These are phyloP conservation scores for Trissoscelio sp. DNA, from an alignment of 2,888 invertebrate species.

Conservation along the genomic window DNA sequence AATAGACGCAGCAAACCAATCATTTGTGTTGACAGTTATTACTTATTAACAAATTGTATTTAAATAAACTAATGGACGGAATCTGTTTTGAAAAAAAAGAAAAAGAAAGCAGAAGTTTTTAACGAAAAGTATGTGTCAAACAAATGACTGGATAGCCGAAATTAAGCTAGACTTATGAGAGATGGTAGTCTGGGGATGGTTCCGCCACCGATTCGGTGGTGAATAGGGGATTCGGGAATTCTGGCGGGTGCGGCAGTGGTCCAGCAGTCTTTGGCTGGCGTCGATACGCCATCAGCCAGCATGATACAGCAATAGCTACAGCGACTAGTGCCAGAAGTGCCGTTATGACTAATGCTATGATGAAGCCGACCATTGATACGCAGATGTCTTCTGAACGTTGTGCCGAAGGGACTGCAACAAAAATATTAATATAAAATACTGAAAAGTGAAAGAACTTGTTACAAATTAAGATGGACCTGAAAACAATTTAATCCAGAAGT, in stretches of 20 bases:
- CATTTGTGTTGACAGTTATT: conserved; percentile 2
- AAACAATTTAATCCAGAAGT: too few species aligned
- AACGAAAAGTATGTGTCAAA: background rate
- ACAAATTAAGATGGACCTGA: too few species aligned
- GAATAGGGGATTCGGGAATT: conserved; percentile 97
- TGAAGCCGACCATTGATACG: conserved; percentile 96
- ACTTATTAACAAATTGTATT: background rate
- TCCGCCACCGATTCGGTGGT: conserved; percentile 92
- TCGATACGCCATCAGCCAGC: conserved; percentile 97
- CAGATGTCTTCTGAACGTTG: conserved; percentile 92
- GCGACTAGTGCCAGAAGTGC: conserved; percentile 95
- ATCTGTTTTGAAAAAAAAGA: background rate
- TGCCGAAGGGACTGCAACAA: conserved; percentile 83
- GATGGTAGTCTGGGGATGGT: conserved; percentile 91
- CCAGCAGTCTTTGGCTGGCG: conserved; percentile 94
- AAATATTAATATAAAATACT: background rate
- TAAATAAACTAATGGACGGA: conserved; percentile 37
- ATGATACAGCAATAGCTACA: conserved; percentile 96
- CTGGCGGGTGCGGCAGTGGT: conserved; percentile 96
- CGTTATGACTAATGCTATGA: conserved; percentile 95
- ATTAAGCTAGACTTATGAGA: conserved; percentile 79
- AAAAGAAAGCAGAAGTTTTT: background rate
- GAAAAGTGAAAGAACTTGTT: background rate
- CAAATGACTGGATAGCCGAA: conserved; percentile 53
- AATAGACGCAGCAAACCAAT: conserved; percentile 9